phyloP scores from a whole-genome alignment of 2,113 vertebrate species.

The Stigmatopora argus region DNA sequence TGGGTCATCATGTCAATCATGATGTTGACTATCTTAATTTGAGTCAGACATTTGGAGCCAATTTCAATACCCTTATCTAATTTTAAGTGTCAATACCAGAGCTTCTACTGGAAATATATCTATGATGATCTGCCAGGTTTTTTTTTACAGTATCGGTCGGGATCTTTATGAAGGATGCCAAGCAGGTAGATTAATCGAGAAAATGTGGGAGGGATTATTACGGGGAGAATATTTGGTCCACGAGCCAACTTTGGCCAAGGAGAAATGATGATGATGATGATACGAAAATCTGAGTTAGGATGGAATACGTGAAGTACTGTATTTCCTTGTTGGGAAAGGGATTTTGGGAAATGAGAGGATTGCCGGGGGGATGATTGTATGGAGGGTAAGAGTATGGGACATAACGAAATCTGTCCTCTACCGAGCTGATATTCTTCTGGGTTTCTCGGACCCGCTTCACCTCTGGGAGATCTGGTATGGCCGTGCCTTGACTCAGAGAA shows the following conservation, averaged over 20 bases:
- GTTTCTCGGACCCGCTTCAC: constrained; percentile 91
- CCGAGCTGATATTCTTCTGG: constrained; percentile 98
- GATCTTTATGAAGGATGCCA: neutral
- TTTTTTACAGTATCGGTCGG: constrained; percentile 2
- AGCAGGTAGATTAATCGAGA: neutral
- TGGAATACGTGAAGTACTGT: constrained; percentile 15
- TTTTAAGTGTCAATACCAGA: too few relatives aligned
- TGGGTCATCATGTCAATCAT: neutral
- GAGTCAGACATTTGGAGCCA: neutral
- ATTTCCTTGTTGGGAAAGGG: neutral
- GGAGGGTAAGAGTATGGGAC: neutral
- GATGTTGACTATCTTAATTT: neutral
- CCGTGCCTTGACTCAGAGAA: constrained; percentile 82
- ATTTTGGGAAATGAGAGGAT: constrained; percentile 5
- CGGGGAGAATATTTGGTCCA: neutral
- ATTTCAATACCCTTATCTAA: neutral
- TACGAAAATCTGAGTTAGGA: constrained; percentile 21
- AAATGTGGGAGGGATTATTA: neutral
- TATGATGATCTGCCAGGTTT: neutral
- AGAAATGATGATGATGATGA: constrained; percentile 16
- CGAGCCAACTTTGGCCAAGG: constrained; percentile 1
- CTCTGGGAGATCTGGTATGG: constrained; percentile 89
- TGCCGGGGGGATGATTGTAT: neutral
- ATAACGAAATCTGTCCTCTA: constrained; percentile 61
- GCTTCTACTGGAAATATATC: neutral